Evolutionary conservation across 2,113 vertebrate genomes (phyloP).

Genomic region (Edolisoma coerulescens): DNA sequence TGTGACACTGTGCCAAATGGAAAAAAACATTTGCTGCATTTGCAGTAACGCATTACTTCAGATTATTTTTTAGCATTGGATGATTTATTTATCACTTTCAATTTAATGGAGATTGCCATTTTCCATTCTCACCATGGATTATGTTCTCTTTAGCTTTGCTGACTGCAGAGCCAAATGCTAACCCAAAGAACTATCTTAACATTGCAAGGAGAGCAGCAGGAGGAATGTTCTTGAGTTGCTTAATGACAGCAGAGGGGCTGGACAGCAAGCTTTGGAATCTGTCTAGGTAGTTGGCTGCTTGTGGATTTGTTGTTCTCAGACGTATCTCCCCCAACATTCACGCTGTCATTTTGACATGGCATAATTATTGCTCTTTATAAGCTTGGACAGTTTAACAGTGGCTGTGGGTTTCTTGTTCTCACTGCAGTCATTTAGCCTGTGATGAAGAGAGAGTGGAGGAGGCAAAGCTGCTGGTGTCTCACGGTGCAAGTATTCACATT

Average conservation of each 20-base stretch:
- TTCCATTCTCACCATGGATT: neutral
- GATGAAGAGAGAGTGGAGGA: conserved; percentile 94
- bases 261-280: neutral
- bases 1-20: neutral
- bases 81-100: neutral
- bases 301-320: neutral
- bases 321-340: neutral
- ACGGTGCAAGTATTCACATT: conserved; percentile 94
- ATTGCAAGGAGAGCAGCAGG: neutral
- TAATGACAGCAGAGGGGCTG: neutral
- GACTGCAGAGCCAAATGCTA: neutral
- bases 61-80: neutral
- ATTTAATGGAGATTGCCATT: neutral
- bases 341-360: neutral
- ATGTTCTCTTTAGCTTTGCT: neutral
- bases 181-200: neutral
- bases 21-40: neutral
- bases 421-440: conserved; percentile 91
- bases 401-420: conserved; percentile 45
- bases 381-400: neutral
- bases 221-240: neutral
- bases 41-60: neutral
- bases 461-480: conserved; percentile 90
- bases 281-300: neutral
- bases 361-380: neutral